Conservation (phyloP, 2,888 invertebrate species). For the Machimus atricapillus region DNA sequence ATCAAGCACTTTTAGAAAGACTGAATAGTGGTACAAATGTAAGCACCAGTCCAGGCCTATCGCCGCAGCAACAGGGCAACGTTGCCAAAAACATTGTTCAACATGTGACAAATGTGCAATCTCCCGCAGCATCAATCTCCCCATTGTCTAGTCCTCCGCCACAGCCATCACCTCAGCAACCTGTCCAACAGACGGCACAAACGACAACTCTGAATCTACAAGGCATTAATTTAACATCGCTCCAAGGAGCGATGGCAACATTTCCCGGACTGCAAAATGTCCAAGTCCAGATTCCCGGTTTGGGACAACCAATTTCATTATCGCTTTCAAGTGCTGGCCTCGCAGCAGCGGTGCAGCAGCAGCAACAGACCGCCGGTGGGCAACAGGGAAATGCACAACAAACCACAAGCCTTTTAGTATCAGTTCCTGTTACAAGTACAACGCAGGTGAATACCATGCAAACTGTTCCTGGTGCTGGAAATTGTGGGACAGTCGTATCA, state of each 20-base stretch:
- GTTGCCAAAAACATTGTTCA: conserved; percentile 55
- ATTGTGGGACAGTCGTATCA: conserved; percentile 65
- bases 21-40: conserved; percentile 57
- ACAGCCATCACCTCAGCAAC: conserved; percentile 55
- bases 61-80: conserved; percentile 54
- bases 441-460: conserved; percentile 56
- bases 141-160: conserved; percentile 69
- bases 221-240: conserved; percentile 75
- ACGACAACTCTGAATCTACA: conserved; percentile 68
- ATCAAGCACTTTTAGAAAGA: conserved; percentile 59
- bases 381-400: conserved; percentile 50
- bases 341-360: conserved; percentile 58
- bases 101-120: conserved; percentile 53
- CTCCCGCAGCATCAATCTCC: conserved; percentile 63
- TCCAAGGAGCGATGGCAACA: conserved; percentile 67
- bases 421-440: conserved; percentile 67
- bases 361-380: conserved; percentile 47
- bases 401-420: conserved; percentile 71
- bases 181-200: conserved; percentile 54
- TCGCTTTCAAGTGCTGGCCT: conserved; percentile 73
- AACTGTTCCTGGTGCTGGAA: conserved; percentile 59
- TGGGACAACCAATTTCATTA: conserved; percentile 85
- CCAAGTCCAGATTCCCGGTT: conserved; percentile 82
- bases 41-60: conserved; percentile 52
- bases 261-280: conserved; percentile 79